Evolutionary conservation across 2,888 invertebrate genomes (phyloP).

Genomic region (Rhagium mordax): DNA sequence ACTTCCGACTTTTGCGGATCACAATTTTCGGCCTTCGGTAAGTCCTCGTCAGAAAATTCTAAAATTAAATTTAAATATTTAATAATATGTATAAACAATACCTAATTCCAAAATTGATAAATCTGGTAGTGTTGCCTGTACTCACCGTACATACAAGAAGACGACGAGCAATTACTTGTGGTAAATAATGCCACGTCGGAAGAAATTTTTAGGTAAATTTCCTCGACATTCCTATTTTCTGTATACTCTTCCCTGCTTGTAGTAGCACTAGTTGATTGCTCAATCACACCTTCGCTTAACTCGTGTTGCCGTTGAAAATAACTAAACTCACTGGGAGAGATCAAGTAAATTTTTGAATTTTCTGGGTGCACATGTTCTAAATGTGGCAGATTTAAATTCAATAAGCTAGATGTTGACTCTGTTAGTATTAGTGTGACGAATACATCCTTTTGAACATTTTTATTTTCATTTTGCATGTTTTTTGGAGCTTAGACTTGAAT

Average conservation of each 20-base stretch:
- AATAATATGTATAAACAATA: neutral
- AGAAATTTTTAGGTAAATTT: constrained; percentile 51
- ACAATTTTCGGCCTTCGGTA: neutral
- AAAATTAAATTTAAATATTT: constrained; percentile 21
- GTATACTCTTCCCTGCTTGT: constrained; percentile 14
- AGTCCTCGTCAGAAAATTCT: constrained; percentile 49
- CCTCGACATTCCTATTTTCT: constrained; percentile 30
- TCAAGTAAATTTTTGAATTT: constrained; percentile 57
- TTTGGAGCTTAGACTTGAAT: constrained; percentile 16
- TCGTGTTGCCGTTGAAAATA: constrained; percentile 38
- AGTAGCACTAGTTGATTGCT: neutral
- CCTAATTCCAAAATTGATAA: too few species aligned
- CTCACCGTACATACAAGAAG: constrained; percentile 54
- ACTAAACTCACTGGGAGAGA: constrained; percentile 52
- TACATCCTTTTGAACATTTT: constrained; percentile 51
- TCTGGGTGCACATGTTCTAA: constrained; percentile 60
- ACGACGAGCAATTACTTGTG: constrained; percentile 55
- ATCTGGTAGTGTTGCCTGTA: too few species aligned
- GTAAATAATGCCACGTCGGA: constrained; percentile 61
- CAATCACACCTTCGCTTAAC: neutral
- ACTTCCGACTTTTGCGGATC: constrained; percentile 5
- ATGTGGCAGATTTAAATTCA: constrained; percentile 62
- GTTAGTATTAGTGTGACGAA: constrained; percentile 64
- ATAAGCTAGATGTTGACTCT: constrained; percentile 64
- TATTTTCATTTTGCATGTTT: constrained; percentile 43